A percentile compares a stretch with the other conserved stretches of the same genome.
Evolutionary conservation across 2,888 invertebrate genomes (phyloP).

Genomic region (Blomia tropicalis): DNA sequence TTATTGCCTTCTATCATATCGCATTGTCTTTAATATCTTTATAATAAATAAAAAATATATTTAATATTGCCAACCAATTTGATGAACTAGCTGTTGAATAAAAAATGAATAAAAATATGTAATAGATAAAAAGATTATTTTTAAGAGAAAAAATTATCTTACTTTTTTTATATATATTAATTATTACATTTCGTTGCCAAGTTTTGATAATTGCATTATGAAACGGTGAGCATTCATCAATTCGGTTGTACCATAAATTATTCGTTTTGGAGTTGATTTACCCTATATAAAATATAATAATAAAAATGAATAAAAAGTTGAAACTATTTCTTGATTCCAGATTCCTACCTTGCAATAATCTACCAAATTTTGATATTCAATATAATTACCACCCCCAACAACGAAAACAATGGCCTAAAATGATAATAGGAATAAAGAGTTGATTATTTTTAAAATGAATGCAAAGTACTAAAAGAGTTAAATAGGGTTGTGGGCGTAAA

Average conservation of each 20-base stretch:
- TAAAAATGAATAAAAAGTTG: slow-evolving; percentile 2
- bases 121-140: too few species aligned
- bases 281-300: background rate
- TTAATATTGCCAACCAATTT: too few species aligned
- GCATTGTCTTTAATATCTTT: too few species aligned
- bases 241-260: slow-evolving; percentile 88
- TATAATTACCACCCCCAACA: slow-evolving; percentile 90
- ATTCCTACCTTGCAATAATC: slow-evolving; percentile 68
- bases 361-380: slow-evolving; percentile 94
- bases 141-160: too few species aligned
- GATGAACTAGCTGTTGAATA: too few species aligned
- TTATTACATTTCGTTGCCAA: slow-evolving; percentile 23
- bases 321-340: background rate
- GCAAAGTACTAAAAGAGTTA: slow-evolving; percentile 28
- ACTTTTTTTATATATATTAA: too few species aligned
- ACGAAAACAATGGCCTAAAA: slow-evolving; percentile 65
- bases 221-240: slow-evolving; percentile 85
- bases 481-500: slow-evolving; percentile 14
- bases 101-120: too few species aligned
- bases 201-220: slow-evolving; percentile 50
- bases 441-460: too few species aligned
- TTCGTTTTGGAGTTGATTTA: slow-evolving; percentile 33
- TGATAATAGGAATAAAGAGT: background rate
- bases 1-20: too few species aligned
- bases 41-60: too few species aligned